Conservation (phyloP, 1,140 invertebrate genomes). For the Meloidogyne floridensis region DNA sequence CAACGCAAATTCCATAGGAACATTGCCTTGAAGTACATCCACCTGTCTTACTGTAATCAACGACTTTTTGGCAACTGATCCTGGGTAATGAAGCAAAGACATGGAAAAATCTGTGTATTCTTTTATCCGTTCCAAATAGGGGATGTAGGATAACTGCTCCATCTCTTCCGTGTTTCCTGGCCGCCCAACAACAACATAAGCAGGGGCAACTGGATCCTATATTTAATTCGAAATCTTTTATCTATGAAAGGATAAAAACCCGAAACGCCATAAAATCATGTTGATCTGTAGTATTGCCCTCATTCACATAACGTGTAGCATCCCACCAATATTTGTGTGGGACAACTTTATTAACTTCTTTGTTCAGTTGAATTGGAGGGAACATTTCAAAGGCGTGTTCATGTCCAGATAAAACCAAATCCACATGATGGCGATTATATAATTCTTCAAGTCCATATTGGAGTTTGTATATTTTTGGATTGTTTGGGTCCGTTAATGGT, state of each 20-base stretch:
- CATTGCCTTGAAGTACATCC: constrained; percentile 9
- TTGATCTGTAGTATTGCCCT: background rate
- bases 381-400: constrained; percentile 21
- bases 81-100: constrained; percentile 17
- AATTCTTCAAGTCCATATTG: constrained; percentile 26
- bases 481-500: background rate
- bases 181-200: constrained; percentile 17
- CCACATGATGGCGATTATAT: constrained; percentile 16
- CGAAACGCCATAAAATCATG: background rate
- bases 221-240: background rate
- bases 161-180: constrained; percentile 7
- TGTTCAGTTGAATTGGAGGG: constrained; percentile 15
- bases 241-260: background rate
- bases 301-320: background rate
- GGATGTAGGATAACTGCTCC: background rate
- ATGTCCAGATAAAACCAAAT: constrained; percentile 21
- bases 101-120: constrained; percentile 10
- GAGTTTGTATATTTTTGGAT: background rate
- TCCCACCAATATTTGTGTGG: constrained; percentile 26
- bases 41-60: constrained; percentile 9
- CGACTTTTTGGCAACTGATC: background rate
- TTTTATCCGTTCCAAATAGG: background rate
- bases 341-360: constrained; percentile 16
- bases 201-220: constrained; percentile 19
- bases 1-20: constrained; percentile 14